Base-by-base conservation (phyloP, 2,797 vertebrate species). In the Anguilla anguilla region DNA sequence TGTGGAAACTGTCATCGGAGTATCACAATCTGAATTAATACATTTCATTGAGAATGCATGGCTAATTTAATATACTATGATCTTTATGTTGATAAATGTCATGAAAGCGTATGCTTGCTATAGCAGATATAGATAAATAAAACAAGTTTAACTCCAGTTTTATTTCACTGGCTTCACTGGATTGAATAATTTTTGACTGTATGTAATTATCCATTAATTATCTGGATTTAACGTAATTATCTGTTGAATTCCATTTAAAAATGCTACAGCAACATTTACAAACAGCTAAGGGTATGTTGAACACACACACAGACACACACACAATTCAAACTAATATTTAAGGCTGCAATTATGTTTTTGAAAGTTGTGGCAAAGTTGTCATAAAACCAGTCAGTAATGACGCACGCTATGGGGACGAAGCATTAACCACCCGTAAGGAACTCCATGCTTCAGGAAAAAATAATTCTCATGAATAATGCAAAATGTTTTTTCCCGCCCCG, bases 371-470 rank as follows among this genome's bases (percentile, higher is more conserved):
- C n/a, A 28, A n/a, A 69, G 25, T n/a, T 15, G 6, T 69, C 19
- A 59, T 28, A 69, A 69, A 69, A 0, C 6, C 67, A n/a, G 25
- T 9, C 25, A 69, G 0, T 28, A 69, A 31, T 31, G 10, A 69
- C 6, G 13, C 25, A 25, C 9, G 11, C 6, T 11, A 28, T 69
- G 67, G 7, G 25, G n/a, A 4, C n/a, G 6, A 28, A n/a, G 28
- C 15, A 15, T 17, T 4, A 74, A 86, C 72, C 22, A 86, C 85
- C 64, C 85, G 39, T 51, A 86, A n/a, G 61, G 74, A 31, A 67
- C 39, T 86, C 67, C 61, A n/a, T 69, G 13, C 51, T 55, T 77
- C 67, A 28, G 25, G 67, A 69, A n/a, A n/a, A 69, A 53, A 53
- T 35, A 53, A 83, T 0, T 22, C 15, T 51, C 2, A 83, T 83